phyloP scores from a whole-genome alignment of 92 coral and sea anemone species.

The Epizoanthus stellaris region DNA sequence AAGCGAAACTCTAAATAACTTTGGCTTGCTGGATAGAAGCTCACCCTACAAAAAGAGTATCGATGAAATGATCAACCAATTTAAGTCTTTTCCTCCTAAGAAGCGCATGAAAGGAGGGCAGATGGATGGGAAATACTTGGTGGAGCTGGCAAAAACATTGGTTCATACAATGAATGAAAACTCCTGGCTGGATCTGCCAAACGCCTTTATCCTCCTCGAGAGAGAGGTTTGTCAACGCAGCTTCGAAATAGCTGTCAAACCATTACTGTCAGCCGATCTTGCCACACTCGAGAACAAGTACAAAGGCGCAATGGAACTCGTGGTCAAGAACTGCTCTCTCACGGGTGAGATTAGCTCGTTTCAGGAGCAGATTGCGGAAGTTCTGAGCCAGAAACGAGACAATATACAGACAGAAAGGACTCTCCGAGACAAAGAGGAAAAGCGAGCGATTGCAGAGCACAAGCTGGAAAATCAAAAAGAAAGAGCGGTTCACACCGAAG shows the following conservation, averaged over 20 bases:
- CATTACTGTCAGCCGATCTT: slow-evolving; percentile 25
- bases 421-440: neutral
- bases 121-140: slow-evolving; percentile 59
- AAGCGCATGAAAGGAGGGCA: slow-evolving; percentile 57
- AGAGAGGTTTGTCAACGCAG: slow-evolving; percentile 55
- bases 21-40: neutral
- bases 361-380: slow-evolving; percentile 1
- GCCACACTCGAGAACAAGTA: neutral
- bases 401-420: neutral
- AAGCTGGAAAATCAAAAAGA: no score
- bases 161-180: slow-evolving; percentile 57
- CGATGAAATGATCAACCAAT: neutral
- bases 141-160: slow-evolving; percentile 50
- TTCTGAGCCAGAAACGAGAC: neutral
- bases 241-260: slow-evolving; percentile 44
- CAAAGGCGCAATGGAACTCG: slow-evolving; percentile 2
- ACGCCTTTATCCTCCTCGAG: slow-evolving; percentile 51
- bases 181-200: slow-evolving; percentile 67
- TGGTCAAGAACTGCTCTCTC: neutral
- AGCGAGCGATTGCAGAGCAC: neutral
- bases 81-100: slow-evolving; percentile 51
- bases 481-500: no score
- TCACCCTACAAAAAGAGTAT: slow-evolving; percentile 10
- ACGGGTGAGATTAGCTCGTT: neutral
- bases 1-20: neutral